Conservation (phyloP, 1,140 invertebrate species). For the Ctenoplectra terminalis region DNA sequence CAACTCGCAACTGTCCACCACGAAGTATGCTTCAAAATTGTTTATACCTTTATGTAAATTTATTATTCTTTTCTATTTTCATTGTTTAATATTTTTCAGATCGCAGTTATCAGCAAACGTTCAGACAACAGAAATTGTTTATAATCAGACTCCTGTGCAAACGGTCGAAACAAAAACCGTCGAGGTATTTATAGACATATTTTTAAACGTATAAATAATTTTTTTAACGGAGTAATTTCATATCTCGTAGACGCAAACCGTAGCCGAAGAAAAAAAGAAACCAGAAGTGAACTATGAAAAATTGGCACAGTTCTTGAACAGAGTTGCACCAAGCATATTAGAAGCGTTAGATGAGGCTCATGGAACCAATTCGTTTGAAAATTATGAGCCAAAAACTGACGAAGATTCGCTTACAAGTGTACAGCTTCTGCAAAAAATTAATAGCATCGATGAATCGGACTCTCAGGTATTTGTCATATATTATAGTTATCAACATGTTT, state of each 20-base stretch:
- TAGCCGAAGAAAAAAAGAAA: conserved; percentile 60
- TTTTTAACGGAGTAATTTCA: not conserved
- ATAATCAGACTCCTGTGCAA: conserved; percentile 68
- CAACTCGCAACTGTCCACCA: conserved; percentile 66
- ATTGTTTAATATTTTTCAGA: conserved; percentile 54
- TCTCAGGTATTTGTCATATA: conserved; percentile 62
- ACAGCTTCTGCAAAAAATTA: conserved; percentile 73
- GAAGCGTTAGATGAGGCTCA: conserved; percentile 80
- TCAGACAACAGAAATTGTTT: conserved; percentile 76
- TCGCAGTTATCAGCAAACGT: conserved; percentile 64
- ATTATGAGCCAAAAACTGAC: conserved; percentile 70
- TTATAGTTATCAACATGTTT: not conserved
- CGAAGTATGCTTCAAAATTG: conserved; percentile 67
- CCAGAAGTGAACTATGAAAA: conserved; percentile 75
- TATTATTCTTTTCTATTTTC: conserved; percentile 6
- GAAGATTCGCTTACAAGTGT: conserved; percentile 65
- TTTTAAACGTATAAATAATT: not conserved
- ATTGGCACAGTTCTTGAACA: conserved; percentile 78
- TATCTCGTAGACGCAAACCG: conserved; percentile 77
- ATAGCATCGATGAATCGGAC: conserved; percentile 66
- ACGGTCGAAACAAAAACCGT: conserved; percentile 71
- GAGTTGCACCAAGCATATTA: conserved; percentile 77
- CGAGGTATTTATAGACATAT: conserved; percentile 64
- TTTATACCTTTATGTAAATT: conserved; percentile 17
- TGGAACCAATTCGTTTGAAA: conserved; percentile 77